These are phyloP conservation scores for Formica selysi DNA, from an alignment of 1,140 invertebrate species.

Conservation along the genomic window DNA sequence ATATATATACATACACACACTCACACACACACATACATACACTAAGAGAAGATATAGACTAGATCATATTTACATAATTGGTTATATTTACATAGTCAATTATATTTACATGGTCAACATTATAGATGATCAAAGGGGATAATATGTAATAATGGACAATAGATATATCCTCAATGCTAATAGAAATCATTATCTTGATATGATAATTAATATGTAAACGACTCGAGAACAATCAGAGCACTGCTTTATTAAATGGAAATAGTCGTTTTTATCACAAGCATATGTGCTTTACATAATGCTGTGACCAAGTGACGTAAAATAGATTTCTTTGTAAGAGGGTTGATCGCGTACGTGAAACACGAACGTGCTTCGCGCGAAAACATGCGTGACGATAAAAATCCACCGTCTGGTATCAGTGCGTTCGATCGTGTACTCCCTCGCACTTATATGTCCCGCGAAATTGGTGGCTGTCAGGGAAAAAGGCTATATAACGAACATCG, in stretches of 20 bases:
- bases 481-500: slow-evolving; percentile 50
- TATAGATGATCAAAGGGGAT: not conserved
- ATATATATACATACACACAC: too few species aligned
- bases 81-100: not conserved
- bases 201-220: not conserved
- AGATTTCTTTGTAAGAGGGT: slow-evolving; percentile 58
- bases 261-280: not conserved
- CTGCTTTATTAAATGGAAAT: not conserved
- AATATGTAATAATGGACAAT: not conserved
- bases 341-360: slow-evolving; percentile 77
- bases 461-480: slow-evolving; percentile 59
- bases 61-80: slow-evolving; percentile 1
- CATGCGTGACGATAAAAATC: slow-evolving; percentile 76
- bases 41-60: not conserved
- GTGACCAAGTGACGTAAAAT: not conserved
- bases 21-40: too few species aligned
- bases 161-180: not conserved
- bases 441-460: slow-evolving; percentile 66
- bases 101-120: not conserved
- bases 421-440: slow-evolving; percentile 58
- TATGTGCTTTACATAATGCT: not conserved
- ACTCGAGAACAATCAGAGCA: not conserved
- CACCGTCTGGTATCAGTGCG: slow-evolving; percentile 66
- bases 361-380: slow-evolving; percentile 62
- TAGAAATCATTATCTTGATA: not conserved